Evolutionary conservation across 2,113 vertebrate species (phyloP).

Genomic region (Chunga burmeisteri): DNA sequence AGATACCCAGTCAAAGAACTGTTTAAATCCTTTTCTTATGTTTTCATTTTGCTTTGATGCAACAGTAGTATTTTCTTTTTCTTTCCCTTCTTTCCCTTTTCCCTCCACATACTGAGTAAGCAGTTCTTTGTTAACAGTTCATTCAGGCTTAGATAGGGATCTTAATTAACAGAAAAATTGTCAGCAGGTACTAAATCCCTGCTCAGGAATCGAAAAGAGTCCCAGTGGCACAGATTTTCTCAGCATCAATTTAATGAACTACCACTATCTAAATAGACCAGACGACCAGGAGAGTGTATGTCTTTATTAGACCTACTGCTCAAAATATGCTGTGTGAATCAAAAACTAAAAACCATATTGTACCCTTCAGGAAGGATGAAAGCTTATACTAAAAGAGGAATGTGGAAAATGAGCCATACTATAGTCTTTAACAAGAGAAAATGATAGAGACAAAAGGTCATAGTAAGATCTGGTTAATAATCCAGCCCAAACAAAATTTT

Average conservation of each 20-base stretch:
- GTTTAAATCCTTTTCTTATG: background rate
- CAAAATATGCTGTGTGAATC: background rate
- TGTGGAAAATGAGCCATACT: background rate
- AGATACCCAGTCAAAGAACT: background rate
- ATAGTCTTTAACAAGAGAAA: background rate
- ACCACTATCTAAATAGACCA: constrained; percentile 9
- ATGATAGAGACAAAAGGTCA: background rate
- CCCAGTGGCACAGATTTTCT: background rate
- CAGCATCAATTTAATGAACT: constrained; percentile 16
- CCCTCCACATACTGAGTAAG: background rate
- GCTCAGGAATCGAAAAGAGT: background rate
- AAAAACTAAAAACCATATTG: background rate
- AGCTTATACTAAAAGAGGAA: background rate
- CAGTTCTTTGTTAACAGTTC: background rate
- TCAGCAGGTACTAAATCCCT: constrained; percentile 26
- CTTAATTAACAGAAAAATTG: constrained; percentile 54
- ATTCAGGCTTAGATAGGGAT: background rate
- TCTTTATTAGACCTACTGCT: constrained; percentile 17
- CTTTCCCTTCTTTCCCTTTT: background rate
- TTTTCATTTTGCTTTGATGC: background rate
- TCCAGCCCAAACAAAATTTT: background rate
- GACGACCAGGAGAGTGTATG: background rate
- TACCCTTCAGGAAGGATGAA: background rate
- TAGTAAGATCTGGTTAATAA: background rate
- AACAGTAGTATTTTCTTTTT: background rate